Conservation (phyloP, 1,140 invertebrate species). For the Eurosta solidaginis region DNA sequence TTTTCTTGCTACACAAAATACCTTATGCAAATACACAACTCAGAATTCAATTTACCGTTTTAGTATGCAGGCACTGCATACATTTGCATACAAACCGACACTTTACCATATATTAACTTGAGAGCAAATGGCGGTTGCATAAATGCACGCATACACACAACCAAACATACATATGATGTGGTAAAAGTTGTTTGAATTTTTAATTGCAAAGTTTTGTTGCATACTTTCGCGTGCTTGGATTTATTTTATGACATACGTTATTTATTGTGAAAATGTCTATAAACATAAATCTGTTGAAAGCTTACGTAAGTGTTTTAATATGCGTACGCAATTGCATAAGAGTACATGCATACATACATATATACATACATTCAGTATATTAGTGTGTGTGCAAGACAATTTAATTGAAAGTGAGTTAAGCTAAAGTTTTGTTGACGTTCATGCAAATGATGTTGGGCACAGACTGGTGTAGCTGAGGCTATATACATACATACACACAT, state of each 20-base stretch:
- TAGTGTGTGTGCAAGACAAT: too few relatives aligned
- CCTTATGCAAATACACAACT: too few relatives aligned
- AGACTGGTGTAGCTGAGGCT: background rate
- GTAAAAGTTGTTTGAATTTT: slow-evolving; percentile 56
- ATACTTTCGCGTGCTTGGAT: slow-evolving; percentile 46
- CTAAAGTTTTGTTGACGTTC: background rate
- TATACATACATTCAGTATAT: too few relatives aligned
- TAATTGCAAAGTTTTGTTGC: slow-evolving; percentile 56
- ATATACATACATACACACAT: background rate
- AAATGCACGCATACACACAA: background rate
- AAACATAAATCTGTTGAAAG: slow-evolving; percentile 5
- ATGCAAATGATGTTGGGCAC: background rate
- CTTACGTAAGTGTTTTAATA: background rate
- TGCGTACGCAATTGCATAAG: background rate
- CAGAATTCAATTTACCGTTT: background rate
- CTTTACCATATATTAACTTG: background rate
- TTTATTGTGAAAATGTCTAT: slow-evolving; percentile 12
- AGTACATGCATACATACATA: background rate
- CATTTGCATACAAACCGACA: background rate
- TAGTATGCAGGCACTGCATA: background rate
- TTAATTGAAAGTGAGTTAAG: slow-evolving; percentile 10
- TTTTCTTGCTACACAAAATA: too few relatives aligned
- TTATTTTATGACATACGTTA: slow-evolving; percentile 46
- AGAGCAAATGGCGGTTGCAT: background rate
- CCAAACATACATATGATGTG: background rate